phyloP scores from a whole-genome alignment of 1,140 invertebrate genomes.

The Brachionus rotundiformis region DNA sequence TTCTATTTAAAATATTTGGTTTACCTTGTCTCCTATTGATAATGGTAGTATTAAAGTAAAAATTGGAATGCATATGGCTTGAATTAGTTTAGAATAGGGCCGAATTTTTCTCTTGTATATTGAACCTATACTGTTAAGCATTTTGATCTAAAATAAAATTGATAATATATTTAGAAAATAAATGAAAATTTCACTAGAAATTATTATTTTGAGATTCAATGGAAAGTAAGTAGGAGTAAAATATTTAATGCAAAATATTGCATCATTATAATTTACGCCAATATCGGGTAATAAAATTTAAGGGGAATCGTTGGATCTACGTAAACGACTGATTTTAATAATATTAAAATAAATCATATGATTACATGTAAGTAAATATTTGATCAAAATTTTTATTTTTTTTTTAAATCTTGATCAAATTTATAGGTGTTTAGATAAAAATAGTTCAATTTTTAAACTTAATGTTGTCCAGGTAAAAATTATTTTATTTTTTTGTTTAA shows the following conservation, averaged over 20 bases:
- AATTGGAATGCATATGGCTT: constrained; percentile 14
- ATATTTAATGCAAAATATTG: constrained; percentile 10
- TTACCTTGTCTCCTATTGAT: constrained; percentile 1
- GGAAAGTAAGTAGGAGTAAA: neutral
- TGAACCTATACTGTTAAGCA: neutral
- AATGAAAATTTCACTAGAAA: constrained; percentile 1
- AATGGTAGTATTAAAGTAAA: neutral
- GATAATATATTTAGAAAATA: neutral
- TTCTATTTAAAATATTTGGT: neutral
- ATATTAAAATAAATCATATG: neutral
- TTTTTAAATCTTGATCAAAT: neutral
- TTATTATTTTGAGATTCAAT: neutral
- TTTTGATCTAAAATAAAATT: neutral
- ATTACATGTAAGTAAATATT: neutral
- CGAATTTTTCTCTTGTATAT: constrained; percentile 14
- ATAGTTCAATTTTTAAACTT: neutral
- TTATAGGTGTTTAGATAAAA: neutral
- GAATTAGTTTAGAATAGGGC: neutral
- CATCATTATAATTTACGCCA: neutral
- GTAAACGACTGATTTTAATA: neutral
- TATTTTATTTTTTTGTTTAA: neutral
- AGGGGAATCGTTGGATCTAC: neutral
- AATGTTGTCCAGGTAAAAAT: neutral
- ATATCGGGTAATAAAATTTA: neutral
- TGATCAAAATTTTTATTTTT: too few relatives aligned